Base-by-base conservation (phyloP, 2,888 invertebrate genomes). In the Saturnia japonica region DNA sequence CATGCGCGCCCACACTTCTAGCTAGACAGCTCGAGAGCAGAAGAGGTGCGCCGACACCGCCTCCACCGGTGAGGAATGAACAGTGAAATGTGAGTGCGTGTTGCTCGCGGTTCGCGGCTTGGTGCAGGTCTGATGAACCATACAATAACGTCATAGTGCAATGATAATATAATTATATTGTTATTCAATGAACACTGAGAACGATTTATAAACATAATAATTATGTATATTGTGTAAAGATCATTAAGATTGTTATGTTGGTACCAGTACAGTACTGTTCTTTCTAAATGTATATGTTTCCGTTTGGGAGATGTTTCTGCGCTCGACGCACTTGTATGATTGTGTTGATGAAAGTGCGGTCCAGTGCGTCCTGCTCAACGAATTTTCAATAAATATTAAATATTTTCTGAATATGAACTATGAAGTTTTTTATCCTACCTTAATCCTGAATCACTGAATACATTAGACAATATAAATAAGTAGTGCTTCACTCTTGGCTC, bases 1-100 rank as follows among this genome's bases (percentile, higher is more conserved):
- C 79, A 82, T 75, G 77, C 85, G 66, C 81, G 85, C 34, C 76
- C 78, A 9, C 88, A 85, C 73, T 87, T 87, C 80, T 88, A 85
- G 76, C 78, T 77, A 11, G 3, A 45, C 43, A 25, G n/a, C 73
- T 67, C 70, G 72, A 42, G 72, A 2, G 19, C 54, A 22, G n/a
- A 51, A 71, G 68, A 51, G 71, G 68, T 73, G 72, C 40, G 68
- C 68, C 6, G 70, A 73, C 72, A 73, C 74, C 70, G 75, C 16
- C 22, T 11, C 19, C n/a, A 51, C 19, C 54, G 51, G 19, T 19
- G 57, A 42, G 1, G 12, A 8, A 28, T 68, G 51, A 42, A 25
- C 62, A 25, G 25, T 19, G 0, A 43, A n/a, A 14, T 11, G 47
- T 4, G 40, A 40, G 8, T 9, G 9, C 51, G 45, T 40, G 9